Percentiles rank a stretch among this genome's conserved stretches.
phyloP scores from a whole-genome alignment of 2,888 invertebrate genomes.

The Blastobasis lacticolella region DNA sequence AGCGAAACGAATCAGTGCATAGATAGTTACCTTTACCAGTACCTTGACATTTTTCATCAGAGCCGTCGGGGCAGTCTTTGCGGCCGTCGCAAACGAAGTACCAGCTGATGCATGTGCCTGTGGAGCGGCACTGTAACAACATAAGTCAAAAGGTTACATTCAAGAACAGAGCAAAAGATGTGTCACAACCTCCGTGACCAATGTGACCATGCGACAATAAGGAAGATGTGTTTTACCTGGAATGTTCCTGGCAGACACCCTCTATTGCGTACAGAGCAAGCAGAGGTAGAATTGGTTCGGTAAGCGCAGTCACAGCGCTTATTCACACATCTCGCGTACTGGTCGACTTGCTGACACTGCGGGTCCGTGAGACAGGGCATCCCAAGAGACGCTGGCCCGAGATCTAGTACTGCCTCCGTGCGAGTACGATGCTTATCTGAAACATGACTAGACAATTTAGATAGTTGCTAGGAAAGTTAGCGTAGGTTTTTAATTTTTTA shows the following conservation, averaged over 20 bases:
- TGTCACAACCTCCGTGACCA: too few relatives aligned
- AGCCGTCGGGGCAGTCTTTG: conserved; percentile 88
- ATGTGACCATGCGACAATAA: too few relatives aligned
- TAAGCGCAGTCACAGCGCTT: conserved; percentile 85
- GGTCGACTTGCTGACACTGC: conserved; percentile 87
- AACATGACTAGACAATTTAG: conserved; percentile 12
- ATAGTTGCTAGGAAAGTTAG: too few relatives aligned
- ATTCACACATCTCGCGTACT: conserved; percentile 81
- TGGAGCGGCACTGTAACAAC: conserved; percentile 82
- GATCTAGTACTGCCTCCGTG: conserved; percentile 48
- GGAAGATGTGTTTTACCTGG: conserved; percentile 69
- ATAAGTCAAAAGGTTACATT: not conserved
- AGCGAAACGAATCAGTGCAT: conserved; percentile 31
- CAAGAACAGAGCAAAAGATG: not conserved
- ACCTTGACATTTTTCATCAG: conserved; percentile 87
- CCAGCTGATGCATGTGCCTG: conserved; percentile 92
- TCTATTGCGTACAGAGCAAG: conserved; percentile 81
- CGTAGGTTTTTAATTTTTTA: too few relatives aligned
- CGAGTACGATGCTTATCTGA: conserved; percentile 60
- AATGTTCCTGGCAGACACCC: conserved; percentile 91
- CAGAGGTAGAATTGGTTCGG: conserved; percentile 71
- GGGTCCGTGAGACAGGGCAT: conserved; percentile 82
- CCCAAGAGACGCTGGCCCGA: conserved; percentile 81
- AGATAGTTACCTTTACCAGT: conserved; percentile 63
- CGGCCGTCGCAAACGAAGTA: conserved; percentile 93